These are phyloP conservation scores for Drosophila merina DNA, from an alignment of 2,888 invertebrate species.

Conservation along the genomic window DNA sequence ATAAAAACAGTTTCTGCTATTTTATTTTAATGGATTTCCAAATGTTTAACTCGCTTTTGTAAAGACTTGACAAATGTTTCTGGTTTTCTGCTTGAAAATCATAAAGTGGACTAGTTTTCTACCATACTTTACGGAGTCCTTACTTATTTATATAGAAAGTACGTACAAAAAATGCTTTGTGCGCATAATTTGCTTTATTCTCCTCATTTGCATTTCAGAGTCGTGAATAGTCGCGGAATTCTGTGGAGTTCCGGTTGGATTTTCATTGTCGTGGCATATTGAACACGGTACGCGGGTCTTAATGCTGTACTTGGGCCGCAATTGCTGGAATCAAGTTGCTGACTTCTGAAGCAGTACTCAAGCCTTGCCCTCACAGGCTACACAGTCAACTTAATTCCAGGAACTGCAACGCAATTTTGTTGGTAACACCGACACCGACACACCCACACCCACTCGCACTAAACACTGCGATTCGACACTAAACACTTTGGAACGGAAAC, in stretches of 20 bases:
- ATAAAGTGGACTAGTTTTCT: constrained; percentile 37
- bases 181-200: constrained; percentile 16
- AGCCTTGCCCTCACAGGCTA: constrained; percentile 82
- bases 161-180: constrained; percentile 31
- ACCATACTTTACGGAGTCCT: constrained; percentile 18
- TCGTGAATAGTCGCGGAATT: constrained; percentile 12
- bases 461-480: constrained; percentile 19
- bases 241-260: constrained; percentile 4
- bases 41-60: constrained; percentile 17
- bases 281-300: constrained; percentile 31
- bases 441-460: constrained; percentile 5
- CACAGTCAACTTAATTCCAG: constrained; percentile 85
- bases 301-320: constrained; percentile 74
- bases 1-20: constrained; percentile 10
- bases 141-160: constrained; percentile 25
- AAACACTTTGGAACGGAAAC: constrained; percentile 17
- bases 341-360: constrained; percentile 82
- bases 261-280: constrained; percentile 23
- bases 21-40: constrained; percentile 6
- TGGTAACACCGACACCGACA: constrained; percentile 20
- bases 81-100: constrained; percentile 28
- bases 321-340: constrained; percentile 85
- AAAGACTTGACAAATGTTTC: constrained; percentile 29
- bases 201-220: constrained; percentile 36
- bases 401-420: constrained; percentile 81